Evolutionary conservation across 2,888 invertebrate species (phyloP).

Genomic region (Pheosia gnoma): DNA sequence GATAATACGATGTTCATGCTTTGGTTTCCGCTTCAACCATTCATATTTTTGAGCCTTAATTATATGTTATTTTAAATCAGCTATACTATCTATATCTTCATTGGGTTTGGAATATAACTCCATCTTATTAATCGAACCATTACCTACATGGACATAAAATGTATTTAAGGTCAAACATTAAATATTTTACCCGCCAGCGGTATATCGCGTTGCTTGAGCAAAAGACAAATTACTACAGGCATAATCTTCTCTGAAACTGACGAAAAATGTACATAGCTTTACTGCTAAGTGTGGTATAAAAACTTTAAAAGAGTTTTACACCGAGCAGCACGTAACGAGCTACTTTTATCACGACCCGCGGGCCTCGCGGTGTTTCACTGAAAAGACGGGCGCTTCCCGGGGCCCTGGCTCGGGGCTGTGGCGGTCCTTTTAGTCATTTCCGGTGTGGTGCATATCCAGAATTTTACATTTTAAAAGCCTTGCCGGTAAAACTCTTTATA

Average conservation of each 20-base stretch:
- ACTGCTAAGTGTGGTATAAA: neutral
- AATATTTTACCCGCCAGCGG: neutral
- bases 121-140: too few species aligned
- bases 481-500: conserved; percentile 12
- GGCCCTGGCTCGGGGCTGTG: conserved; percentile 6
- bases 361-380: neutral
- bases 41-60: too few species aligned
- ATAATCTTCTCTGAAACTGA: neutral
- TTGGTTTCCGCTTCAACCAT: too few species aligned
- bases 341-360: conserved; percentile 6
- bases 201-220: neutral
- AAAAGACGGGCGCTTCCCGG: conserved; percentile 27
- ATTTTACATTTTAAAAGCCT: conserved; percentile 28
- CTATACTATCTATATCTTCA: too few species aligned
- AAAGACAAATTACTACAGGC: neutral
- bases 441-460: conserved; percentile 21
- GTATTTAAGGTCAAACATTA: too few species aligned
- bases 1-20: too few species aligned
- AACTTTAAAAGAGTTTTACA: neutral
- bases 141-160: too few species aligned
- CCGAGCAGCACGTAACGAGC: neutral
- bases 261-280: neutral
- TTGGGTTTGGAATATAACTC: too few species aligned
- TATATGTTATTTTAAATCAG: too few species aligned
- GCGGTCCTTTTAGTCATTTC: conserved; percentile 19